phyloP scores from a whole-genome alignment of 2,797 vertebrate genomes.

The Acestrorhynchus altus region DNA sequence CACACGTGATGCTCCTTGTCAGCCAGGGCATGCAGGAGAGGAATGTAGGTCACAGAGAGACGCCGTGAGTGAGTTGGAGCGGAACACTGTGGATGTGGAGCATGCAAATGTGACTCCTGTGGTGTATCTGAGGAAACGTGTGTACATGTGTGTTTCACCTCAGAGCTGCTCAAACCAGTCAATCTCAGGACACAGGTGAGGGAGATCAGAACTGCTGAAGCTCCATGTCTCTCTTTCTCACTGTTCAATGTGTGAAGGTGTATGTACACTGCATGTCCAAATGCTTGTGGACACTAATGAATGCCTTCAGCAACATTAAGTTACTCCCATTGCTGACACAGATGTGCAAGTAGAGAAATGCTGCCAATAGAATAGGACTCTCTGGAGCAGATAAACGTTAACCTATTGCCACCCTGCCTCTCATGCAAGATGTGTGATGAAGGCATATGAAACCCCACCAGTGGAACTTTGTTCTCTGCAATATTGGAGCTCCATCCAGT shows the following conservation, averaged over 20 bases:
- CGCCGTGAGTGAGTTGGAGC: slow-evolving; percentile 9
- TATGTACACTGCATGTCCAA: too few species aligned
- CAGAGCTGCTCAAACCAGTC: background rate
- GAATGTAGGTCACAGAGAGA: slow-evolving; percentile 39
- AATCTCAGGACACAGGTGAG: background rate
- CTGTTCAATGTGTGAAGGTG: background rate
- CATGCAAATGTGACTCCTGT: slow-evolving; percentile 20
- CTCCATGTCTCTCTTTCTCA: background rate
- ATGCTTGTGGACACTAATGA: too few species aligned
- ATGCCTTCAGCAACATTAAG: too few species aligned
- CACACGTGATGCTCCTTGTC: slow-evolving; percentile 1
- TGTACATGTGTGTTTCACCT: background rate
- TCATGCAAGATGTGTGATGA: too few species aligned
- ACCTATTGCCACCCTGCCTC: too few species aligned
- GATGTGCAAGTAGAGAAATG: too few species aligned
- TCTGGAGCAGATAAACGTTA: too few species aligned
- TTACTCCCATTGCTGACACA: too few species aligned
- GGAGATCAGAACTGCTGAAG: background rate
- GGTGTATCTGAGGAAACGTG: background rate
- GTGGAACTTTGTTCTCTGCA: too few species aligned
- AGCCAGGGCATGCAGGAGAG: background rate
- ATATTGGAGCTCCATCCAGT: too few species aligned
- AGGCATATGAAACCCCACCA: too few species aligned
- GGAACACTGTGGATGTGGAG: slow-evolving; percentile 1
- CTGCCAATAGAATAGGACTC: too few species aligned